Conservation (phyloP, 2,797 vertebrate species). For the Austrolebias charrua region DNA sequence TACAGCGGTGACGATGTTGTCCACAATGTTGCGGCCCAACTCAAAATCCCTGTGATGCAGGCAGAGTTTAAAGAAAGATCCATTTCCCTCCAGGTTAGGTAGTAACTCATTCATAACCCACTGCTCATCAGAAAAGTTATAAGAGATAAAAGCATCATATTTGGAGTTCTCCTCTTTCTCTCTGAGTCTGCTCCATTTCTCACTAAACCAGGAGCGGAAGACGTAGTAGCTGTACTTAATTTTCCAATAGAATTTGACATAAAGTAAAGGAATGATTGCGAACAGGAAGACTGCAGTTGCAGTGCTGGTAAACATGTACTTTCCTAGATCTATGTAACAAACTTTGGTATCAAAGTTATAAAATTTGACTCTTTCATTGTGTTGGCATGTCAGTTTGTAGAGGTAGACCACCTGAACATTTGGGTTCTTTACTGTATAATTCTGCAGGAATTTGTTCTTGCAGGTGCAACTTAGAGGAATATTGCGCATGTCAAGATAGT, state of each 20-base stretch:
- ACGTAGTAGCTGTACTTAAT: slow-evolving; percentile 84
- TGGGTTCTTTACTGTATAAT: slow-evolving; percentile 72
- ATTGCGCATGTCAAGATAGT: slow-evolving; percentile 82
- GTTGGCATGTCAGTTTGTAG: slow-evolving; percentile 71
- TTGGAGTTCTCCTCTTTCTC: slow-evolving; percentile 79
- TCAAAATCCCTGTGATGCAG: slow-evolving; percentile 83
- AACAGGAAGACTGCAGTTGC: slow-evolving; percentile 71
- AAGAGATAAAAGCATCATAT: slow-evolving; percentile 89
- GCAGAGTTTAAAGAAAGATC: slow-evolving; percentile 76
- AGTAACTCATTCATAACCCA: slow-evolving; percentile 84
- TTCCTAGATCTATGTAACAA: slow-evolving; percentile 79
- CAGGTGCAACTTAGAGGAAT: slow-evolving; percentile 85
- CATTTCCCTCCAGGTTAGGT: slow-evolving; percentile 75
- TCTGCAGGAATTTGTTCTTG: slow-evolving; percentile 78
- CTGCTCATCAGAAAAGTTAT: slow-evolving; percentile 83
- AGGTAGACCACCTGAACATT: slow-evolving; percentile 80
- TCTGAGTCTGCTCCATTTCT: slow-evolving; percentile 78
- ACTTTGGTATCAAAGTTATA: slow-evolving; percentile 81
- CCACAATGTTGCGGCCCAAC: slow-evolving; percentile 77
- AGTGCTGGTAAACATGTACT: slow-evolving; percentile 76
- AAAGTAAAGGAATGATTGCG: slow-evolving; percentile 76
- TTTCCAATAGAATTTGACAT: slow-evolving; percentile 82
- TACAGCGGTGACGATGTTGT: slow-evolving; percentile 87
- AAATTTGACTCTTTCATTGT: slow-evolving; percentile 58
- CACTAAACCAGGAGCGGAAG: slow-evolving; percentile 81